These are phyloP conservation scores for Drosophila maculinotata DNA, from an alignment of 2,888 invertebrate genomes.

Conservation along the genomic window DNA sequence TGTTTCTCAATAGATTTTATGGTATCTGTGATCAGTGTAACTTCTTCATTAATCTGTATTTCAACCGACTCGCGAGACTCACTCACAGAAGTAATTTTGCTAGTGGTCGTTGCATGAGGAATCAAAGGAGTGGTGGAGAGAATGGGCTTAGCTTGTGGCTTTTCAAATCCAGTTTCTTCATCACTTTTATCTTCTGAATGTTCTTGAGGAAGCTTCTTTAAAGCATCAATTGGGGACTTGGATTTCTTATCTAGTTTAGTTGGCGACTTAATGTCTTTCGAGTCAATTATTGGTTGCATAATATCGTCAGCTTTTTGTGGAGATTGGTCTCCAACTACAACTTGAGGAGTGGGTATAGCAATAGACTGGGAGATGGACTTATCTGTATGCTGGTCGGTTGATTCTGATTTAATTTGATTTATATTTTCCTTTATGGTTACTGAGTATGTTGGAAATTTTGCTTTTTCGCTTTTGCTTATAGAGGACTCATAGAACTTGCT, in stretches of 20 bases:
- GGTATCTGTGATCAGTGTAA: conserved; percentile 13
- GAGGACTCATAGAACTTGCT: neutral
- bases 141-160: conserved; percentile 3
- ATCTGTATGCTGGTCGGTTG: neutral
- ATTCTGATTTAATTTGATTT: neutral
- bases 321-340: conserved; percentile 1
- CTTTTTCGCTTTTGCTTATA: neutral
- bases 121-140: neutral
- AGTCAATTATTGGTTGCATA: neutral
- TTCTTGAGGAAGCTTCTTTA: conserved; percentile 3
- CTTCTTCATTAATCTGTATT: conserved; percentile 13
- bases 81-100: conserved; percentile 8
- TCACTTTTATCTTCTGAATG: conserved; percentile 23
- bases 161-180: conserved; percentile 10
- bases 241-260: conserved; percentile 1
- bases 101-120: neutral
- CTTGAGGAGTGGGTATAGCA: neutral
- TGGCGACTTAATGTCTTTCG: neutral
- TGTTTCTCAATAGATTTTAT: conserved; percentile 15
- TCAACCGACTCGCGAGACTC: conserved; percentile 16
- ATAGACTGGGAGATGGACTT: neutral
- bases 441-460: conserved; percentile 43
- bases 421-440: neutral
- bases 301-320: neutral
- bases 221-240: conserved; percentile 18